Percentiles rank a stretch among this genome's conserved stretches.
Evolutionary conservation across 2,113 vertebrate species (phyloP).

Genomic region (Myotis lucifugus): DNA sequence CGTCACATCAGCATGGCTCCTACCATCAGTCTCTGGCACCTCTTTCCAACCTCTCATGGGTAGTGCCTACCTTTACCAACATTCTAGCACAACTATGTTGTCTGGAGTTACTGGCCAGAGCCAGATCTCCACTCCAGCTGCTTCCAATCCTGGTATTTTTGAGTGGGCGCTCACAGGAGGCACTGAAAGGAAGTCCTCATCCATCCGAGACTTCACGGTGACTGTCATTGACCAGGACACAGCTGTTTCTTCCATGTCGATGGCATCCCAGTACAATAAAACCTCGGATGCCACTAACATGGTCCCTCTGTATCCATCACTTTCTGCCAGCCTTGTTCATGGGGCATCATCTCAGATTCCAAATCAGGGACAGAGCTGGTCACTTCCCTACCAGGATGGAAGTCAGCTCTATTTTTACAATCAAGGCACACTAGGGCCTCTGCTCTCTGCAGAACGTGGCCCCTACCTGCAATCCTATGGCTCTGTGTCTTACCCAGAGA

Average conservation of each 20-base stretch:
- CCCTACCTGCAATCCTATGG: background rate
- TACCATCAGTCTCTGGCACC: slow-evolving; percentile 11
- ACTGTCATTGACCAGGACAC: background rate
- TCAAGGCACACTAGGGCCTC: background rate
- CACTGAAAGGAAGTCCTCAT: background rate
- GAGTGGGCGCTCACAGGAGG: background rate
- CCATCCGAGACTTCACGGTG: background rate
- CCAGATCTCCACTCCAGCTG: background rate
- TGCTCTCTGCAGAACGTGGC: background rate
- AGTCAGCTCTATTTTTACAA: slow-evolving; percentile 33
- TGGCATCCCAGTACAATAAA: background rate
- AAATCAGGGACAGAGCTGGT: slow-evolving; percentile 8
- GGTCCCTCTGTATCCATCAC: background rate
- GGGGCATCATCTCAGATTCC: background rate
- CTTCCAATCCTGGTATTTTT: background rate
- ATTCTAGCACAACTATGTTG: slow-evolving; percentile 10
- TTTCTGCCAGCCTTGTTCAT: background rate
- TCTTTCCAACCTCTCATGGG: slow-evolving; percentile 29
- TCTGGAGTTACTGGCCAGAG: background rate
- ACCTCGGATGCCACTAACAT: background rate
- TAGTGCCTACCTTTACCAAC: slow-evolving; percentile 29
- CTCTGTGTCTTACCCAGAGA: background rate
- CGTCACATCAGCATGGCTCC: background rate
- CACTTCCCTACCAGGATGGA: slow-evolving; percentile 34
- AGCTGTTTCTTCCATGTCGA: background rate